Conservation (phyloP, 2,113 vertebrate species). For the Gymnobelideus leadbeateri region DNA sequence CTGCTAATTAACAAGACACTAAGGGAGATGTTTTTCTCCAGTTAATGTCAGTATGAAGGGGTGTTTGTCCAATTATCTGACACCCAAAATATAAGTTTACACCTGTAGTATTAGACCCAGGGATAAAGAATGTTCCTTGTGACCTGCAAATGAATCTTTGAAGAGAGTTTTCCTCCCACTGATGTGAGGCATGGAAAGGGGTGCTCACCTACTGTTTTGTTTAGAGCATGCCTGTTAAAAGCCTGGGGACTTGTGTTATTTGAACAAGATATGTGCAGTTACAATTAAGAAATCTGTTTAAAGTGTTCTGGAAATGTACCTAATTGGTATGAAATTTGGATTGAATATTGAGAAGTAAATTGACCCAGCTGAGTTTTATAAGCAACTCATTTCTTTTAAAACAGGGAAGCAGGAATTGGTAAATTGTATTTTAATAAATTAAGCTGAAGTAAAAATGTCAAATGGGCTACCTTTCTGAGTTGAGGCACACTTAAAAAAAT, state of each 20-base stretch:
- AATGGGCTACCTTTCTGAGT: conserved; percentile 58
- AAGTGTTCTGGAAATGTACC: conserved; percentile 56
- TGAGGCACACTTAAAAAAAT: conserved; percentile 31
- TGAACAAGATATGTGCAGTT: conserved; percentile 56
- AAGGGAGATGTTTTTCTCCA: conserved; percentile 38
- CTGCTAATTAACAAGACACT: conserved; percentile 38
- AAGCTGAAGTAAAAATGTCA: conserved; percentile 44
- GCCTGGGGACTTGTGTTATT: conserved; percentile 57
- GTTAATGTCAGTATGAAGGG: conserved; percentile 8
- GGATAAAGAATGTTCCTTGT: conserved; percentile 26
- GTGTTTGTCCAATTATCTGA: conserved; percentile 26
- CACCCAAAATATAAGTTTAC: conserved; percentile 20
- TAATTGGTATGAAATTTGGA: conserved; percentile 50
- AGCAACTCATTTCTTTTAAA: conserved; percentile 55
- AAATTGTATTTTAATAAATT: conserved; percentile 68
- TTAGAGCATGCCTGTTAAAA: conserved; percentile 68
- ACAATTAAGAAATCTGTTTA: conserved; percentile 66
- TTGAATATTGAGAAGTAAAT: conserved; percentile 36
- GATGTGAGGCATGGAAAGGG: conserved; percentile 51
- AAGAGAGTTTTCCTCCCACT: background rate
- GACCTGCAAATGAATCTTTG: conserved; percentile 24
- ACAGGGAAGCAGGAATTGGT: conserved; percentile 56
- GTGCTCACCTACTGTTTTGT: conserved; percentile 53
- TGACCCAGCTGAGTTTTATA: conserved; percentile 45
- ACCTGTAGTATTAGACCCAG: background rate